A percentile compares a stretch with the other conserved stretches of the same genome.
phyloP scores from a whole-genome alignment of 2,797 vertebrate species.

The Loriculus beryllinus region DNA sequence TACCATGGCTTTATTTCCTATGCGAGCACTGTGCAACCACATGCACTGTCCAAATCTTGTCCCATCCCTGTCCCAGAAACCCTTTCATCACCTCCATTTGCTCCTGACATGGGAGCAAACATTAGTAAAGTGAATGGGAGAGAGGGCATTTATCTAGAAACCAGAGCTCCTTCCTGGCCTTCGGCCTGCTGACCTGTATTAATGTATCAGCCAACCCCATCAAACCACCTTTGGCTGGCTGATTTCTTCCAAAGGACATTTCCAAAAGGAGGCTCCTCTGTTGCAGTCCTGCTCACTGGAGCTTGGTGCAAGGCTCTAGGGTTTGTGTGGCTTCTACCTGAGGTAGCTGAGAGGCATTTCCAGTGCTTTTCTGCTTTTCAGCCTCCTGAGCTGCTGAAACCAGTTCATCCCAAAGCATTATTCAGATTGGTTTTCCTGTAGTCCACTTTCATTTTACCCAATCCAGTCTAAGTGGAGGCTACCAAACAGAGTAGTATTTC shows the following conservation, averaged over 20 bases:
- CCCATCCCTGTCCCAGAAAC: not conserved
- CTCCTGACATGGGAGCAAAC: not conserved
- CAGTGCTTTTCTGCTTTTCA: not conserved
- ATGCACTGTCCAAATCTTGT: not conserved
- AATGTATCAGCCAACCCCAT: not conserved
- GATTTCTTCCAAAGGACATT: not conserved
- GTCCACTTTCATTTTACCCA: not conserved
- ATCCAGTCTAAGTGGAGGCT: not conserved
- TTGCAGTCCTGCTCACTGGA: not conserved
- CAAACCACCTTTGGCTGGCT: not conserved
- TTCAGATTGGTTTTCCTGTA: not conserved
- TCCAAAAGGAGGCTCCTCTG: not conserved
- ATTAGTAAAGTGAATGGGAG: not conserved
- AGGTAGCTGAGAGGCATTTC: not conserved
- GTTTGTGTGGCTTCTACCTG: not conserved
- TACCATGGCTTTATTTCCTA: not conserved
- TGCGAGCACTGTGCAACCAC: rapidly evolving
- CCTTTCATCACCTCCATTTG: not conserved
- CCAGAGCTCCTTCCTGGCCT: not conserved
- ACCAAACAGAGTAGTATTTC: not conserved
- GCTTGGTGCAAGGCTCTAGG: not conserved
- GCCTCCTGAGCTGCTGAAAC: not conserved
- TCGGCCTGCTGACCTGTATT: not conserved
- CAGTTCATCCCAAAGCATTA: not conserved
- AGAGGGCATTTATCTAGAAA: not conserved